A percentile compares a stretch with the other conserved stretches of the same genome.
phyloP scores from a whole-genome alignment of 1,140 invertebrate genomes.

The Drosophila ercepeae region DNA sequence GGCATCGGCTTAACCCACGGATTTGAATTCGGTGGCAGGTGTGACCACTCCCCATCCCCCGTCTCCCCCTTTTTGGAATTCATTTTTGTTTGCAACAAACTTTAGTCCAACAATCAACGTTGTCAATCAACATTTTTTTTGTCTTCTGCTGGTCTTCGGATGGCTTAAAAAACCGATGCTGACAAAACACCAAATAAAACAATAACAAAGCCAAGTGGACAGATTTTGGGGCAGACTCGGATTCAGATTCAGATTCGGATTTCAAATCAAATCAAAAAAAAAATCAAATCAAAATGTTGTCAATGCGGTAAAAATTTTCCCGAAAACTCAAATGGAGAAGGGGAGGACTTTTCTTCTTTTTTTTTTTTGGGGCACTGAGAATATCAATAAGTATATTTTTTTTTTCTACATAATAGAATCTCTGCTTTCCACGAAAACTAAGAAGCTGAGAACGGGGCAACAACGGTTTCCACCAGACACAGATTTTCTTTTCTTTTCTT shows the following conservation, averaged over 20 bases:
- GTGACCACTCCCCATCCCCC: slow-evolving; percentile 5
- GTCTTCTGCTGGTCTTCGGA: not conserved
- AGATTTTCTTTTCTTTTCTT: slow-evolving; percentile 27
- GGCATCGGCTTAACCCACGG: slow-evolving; percentile 20
- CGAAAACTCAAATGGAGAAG: slow-evolving; percentile 10
- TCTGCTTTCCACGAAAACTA: slow-evolving; percentile 29
- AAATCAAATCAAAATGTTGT: slow-evolving; percentile 59
- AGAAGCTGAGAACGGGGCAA: slow-evolving; percentile 49
- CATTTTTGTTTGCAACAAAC: slow-evolving; percentile 7
- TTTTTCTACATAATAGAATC: slow-evolving; percentile 18
- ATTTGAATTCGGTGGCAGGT: slow-evolving; percentile 40
- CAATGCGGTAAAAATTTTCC: slow-evolving; percentile 33
- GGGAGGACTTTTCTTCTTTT: not conserved
- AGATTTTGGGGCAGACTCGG: slow-evolving; percentile 36
- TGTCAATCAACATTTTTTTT: slow-evolving; percentile 43
- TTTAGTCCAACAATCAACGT: slow-evolving; percentile 25
- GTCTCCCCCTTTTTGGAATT: not conserved
- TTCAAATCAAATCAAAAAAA: slow-evolving; percentile 38
- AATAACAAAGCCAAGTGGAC: slow-evolving; percentile 49
- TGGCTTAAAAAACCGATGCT: slow-evolving; percentile 39
- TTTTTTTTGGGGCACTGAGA: not conserved
- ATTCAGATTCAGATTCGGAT: slow-evolving; percentile 13
- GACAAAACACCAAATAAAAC: slow-evolving; percentile 49
- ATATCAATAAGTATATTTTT: slow-evolving; percentile 1
- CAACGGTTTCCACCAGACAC: slow-evolving; percentile 37